These are phyloP conservation scores for Hirundo rustica DNA, from an alignment of 2,797 vertebrate genomes.

Conservation along the genomic window DNA sequence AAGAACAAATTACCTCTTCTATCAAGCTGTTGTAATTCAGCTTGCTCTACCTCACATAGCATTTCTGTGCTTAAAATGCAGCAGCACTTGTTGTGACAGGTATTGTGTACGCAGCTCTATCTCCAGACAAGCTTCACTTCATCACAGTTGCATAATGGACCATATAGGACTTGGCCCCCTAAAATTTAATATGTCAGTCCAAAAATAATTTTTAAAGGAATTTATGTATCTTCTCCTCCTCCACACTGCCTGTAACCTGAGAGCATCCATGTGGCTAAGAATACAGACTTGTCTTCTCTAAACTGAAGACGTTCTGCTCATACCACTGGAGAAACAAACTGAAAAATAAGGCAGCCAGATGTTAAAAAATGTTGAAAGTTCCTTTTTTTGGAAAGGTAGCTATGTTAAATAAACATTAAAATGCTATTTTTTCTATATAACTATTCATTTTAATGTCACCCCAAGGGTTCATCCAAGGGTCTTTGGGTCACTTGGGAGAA, in stretches of 20 bases:
- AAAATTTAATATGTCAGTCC: not conserved
- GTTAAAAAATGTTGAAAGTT: conserved; percentile 72
- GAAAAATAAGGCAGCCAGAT: conserved; percentile 76
- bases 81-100: not conserved
- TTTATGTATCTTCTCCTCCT: not conserved
- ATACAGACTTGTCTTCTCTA: conserved; percentile 22
- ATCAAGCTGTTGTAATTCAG: not conserved
- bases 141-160: not conserved
- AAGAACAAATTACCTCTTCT: not conserved
- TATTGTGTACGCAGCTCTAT: not conserved
- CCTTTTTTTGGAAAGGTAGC: conserved; percentile 60
- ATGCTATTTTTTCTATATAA: conserved; percentile 71
- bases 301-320: conserved; percentile 56
- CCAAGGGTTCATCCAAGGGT: conserved; percentile 79
- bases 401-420: conserved; percentile 75
- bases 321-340: conserved; percentile 55
- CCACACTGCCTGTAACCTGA: conserved; percentile 17
- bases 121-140: not conserved
- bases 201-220: conserved; percentile 30
- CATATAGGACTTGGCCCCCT: not conserved
- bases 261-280: conserved; percentile 33
- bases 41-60: not conserved
- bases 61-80: not conserved
- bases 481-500: conserved; percentile 76
- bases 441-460: conserved; percentile 78